phyloP scores from a whole-genome alignment of 2,113 vertebrate genomes.

The Enhydra lutris region DNA sequence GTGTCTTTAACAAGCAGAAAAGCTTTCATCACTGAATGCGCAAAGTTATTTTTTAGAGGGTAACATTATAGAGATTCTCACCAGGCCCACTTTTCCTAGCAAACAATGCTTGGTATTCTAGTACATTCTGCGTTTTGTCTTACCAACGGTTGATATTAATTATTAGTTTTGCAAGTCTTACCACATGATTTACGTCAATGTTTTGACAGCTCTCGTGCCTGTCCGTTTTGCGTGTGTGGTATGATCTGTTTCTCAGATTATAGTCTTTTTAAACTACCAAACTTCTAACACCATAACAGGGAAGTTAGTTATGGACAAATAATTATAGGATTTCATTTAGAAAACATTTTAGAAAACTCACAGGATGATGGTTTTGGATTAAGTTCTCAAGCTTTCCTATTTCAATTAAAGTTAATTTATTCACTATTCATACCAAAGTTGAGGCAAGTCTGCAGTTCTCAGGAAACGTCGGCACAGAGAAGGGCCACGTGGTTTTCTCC shows the following conservation, averaged over 20 bases:
- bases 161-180: background rate
- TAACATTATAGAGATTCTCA: background rate
- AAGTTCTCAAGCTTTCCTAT: background rate
- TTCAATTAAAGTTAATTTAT: background rate
- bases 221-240: background rate
- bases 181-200: background rate
- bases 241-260: background rate
- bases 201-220: background rate
- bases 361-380: background rate
- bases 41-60: background rate
- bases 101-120: background rate
- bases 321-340: background rate
- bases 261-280: rapidly evolving
- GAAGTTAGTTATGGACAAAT: background rate
- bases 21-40: background rate
- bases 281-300: no score
- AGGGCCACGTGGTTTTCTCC: rapidly evolving
- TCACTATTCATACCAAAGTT: background rate
- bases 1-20: background rate
- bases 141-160: background rate
- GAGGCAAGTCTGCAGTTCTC: background rate
- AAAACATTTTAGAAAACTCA: background rate
- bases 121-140: background rate
- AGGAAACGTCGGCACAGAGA: rapidly evolving
- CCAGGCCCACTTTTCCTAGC: background rate